Conservation (phyloP, 2,797 vertebrate species). For the Malacoraja senta region DNA sequence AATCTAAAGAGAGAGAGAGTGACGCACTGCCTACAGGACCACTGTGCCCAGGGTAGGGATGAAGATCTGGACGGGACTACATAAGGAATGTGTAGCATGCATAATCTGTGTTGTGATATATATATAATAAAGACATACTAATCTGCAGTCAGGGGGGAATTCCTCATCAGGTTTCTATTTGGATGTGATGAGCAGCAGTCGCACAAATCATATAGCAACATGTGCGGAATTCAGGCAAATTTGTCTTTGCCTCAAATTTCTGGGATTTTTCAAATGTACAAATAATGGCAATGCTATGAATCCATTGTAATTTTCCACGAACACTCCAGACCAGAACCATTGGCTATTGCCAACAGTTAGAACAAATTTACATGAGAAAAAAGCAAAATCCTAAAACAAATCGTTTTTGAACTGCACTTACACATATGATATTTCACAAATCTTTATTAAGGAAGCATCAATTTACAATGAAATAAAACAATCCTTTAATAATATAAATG, state of each 20-base stretch:
- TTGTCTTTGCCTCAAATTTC: no score
- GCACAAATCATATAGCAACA: not conserved
- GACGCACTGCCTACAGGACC: no score
- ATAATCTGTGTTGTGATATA: no score
- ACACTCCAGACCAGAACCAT: no score
- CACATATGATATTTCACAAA: not conserved
- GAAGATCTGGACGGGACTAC: no score
- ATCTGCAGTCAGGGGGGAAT: not conserved
- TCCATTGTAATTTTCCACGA: not conserved
- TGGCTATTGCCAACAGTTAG: no score
- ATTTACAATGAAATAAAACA: not conserved
- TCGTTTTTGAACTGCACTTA: no score
- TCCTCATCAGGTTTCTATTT: not conserved
- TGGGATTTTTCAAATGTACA: not conserved
- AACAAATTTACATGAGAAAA: not conserved
- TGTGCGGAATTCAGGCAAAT: not conserved
- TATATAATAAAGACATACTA: no score
- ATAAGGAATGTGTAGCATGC: no score
- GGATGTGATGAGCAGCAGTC: not conserved
- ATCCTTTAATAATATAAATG: not conserved
- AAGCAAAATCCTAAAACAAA: not conserved
- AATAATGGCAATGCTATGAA: not conserved
- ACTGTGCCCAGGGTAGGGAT: no score
- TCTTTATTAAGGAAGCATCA: not conserved
- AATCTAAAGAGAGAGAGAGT: no score